Conservation (phyloP, 2,113 vertebrate species). For the Haemorhous mexicanus region DNA sequence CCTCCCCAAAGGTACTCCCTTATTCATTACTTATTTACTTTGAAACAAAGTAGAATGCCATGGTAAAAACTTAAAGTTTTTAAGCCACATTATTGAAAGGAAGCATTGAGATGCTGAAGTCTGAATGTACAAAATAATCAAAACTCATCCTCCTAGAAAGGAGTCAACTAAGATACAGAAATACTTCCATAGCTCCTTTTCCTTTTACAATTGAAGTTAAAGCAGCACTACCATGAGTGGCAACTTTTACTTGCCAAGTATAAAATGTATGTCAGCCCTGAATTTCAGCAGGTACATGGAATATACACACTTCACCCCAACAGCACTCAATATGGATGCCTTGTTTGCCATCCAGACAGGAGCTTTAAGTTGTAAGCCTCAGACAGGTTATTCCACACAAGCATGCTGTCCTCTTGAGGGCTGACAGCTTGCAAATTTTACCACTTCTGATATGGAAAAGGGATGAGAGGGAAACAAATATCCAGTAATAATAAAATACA, state of each 20-base stretch:
- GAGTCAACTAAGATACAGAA: background rate
- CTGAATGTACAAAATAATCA: background rate
- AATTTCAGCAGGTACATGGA: background rate
- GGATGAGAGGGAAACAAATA: background rate
- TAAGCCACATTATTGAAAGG: background rate
- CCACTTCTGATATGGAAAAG: background rate
- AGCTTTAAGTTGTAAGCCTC: background rate
- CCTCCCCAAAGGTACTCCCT: background rate
- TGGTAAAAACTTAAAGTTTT: background rate
- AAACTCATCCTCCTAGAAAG: background rate
- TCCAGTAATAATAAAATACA: background rate
- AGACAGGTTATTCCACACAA: background rate
- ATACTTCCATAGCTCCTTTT: background rate
- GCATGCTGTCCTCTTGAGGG: background rate
- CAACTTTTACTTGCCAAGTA: background rate
- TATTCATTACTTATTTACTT: background rate
- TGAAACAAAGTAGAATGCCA: background rate
- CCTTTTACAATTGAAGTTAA: background rate
- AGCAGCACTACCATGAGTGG: background rate
- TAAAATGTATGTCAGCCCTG: background rate
- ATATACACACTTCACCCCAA: background rate
- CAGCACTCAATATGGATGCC: background rate
- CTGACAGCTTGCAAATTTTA: background rate
- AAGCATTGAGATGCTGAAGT: background rate
- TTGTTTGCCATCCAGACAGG: background rate